These are phyloP conservation scores for Paralichthys olivaceus DNA, from an alignment of 2,113 vertebrate genomes.

Conservation along the genomic window DNA sequence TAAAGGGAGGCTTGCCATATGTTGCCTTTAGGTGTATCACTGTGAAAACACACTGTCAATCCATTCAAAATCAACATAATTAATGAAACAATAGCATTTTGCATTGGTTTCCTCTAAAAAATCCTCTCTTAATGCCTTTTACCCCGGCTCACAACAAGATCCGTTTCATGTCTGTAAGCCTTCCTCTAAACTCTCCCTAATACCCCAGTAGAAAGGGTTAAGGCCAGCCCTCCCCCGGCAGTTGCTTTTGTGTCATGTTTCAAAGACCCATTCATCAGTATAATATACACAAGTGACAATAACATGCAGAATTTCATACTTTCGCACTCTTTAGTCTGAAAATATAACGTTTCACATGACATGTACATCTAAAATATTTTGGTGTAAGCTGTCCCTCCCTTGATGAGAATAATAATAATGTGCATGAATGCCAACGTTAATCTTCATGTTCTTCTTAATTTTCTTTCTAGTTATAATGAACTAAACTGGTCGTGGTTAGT, in stretches of 20 bases:
- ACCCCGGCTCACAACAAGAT: conserved; percentile 32
- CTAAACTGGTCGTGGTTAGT: neutral
- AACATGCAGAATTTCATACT: conserved; percentile 53
- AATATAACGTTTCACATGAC: conserved; percentile 29
- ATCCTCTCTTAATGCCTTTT: conserved; percentile 27
- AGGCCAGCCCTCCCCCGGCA: conserved; percentile 47
- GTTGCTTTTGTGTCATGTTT: conserved; percentile 65
- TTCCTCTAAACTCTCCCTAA: conserved; percentile 58
- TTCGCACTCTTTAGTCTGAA: conserved; percentile 45
- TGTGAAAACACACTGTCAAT: conserved; percentile 39
- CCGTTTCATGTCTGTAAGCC: conserved; percentile 40
- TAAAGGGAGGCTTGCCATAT: conserved; percentile 66
- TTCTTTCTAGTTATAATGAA: neutral
- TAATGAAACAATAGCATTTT: conserved; percentile 41
- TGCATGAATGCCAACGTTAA: neutral
- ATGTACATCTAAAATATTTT: conserved; percentile 15
- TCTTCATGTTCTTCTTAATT: conserved; percentile 4
- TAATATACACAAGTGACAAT: conserved; percentile 68
- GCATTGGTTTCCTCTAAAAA: conserved; percentile 33
- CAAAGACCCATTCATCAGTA: conserved; percentile 71
- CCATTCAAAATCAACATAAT: conserved; percentile 60
- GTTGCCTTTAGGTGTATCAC: conserved; percentile 53
- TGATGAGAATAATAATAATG: neutral
- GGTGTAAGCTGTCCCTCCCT: neutral
- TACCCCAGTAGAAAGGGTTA: conserved; percentile 45